phyloP scores from a whole-genome alignment of 2,113 vertebrate species.

The Rhineura floridana region DNA sequence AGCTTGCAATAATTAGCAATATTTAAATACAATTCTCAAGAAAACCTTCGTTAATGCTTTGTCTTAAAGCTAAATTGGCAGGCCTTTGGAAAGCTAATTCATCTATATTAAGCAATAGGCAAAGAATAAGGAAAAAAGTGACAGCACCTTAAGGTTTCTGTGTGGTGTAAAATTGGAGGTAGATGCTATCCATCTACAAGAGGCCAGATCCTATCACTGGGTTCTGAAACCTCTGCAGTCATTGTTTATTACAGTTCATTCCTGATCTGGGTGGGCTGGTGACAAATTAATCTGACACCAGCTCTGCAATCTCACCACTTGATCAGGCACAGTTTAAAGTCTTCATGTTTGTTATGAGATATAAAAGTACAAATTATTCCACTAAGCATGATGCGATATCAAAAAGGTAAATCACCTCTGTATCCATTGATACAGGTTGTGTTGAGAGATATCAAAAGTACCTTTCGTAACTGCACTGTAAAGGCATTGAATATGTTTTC shows the following conservation, averaged over 20 bases:
- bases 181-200: constrained; percentile 9
- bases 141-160: constrained; percentile 18
- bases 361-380: constrained; percentile 30
- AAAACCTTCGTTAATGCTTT: neutral
- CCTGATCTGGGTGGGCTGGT: neutral
- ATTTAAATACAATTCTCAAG: neutral
- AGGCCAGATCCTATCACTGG: neutral
- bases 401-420: neutral
- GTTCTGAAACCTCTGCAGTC: neutral
- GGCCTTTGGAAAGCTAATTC: constrained; percentile 35
- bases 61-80: constrained; percentile 18
- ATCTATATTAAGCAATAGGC: constrained; percentile 16
- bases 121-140: neutral
- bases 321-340: constrained; percentile 16
- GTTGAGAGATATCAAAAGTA: neutral
- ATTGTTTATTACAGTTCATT: constrained; percentile 4
- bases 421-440: constrained; percentile 4
- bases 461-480: neutral
- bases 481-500: neutral
- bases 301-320: neutral
- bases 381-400: constrained; percentile 27
- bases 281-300: neutral
- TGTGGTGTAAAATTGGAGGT: neutral
- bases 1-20: neutral
- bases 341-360: neutral